phyloP scores from a whole-genome alignment of 2,797 vertebrate genomes.

The Muscicapa striata region DNA sequence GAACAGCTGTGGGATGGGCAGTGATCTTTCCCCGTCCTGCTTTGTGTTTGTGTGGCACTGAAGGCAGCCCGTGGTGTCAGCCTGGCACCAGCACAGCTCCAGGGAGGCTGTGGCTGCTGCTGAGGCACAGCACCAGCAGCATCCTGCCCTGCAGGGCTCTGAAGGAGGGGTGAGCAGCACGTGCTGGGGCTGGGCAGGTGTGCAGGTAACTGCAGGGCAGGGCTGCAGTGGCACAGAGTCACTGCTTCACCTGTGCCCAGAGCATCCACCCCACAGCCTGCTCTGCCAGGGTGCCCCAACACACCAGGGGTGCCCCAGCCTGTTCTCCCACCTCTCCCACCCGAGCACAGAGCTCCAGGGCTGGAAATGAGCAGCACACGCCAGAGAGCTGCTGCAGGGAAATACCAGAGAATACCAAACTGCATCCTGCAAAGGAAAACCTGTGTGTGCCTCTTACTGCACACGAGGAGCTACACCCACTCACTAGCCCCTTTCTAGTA shows the following conservation, averaged over 20 bases:
- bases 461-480: background rate
- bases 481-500: slow-evolving; percentile 5
- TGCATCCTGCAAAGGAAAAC: background rate
- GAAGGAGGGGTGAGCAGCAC: background rate
- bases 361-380: background rate
- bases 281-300: background rate
- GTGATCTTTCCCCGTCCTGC: rapidly evolving
- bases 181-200: background rate
- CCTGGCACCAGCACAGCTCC: background rate
- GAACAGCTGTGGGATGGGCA: background rate
- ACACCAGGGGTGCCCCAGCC: background rate
- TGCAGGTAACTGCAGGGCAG: background rate
- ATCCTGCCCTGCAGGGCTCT: background rate
- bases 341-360: background rate
- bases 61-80: rapidly evolving
- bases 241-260: background rate
- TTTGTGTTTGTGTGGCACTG: background rate
- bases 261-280: background rate
- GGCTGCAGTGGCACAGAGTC: background rate
- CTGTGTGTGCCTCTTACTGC: background rate
- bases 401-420: background rate
- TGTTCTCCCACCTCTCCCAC: background rate
- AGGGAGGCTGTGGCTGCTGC: background rate
- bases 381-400: background rate
- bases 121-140: rapidly evolving